Base-by-base conservation (phyloP, 1,140 invertebrate genomes). In the Drosophila orosa region DNA sequence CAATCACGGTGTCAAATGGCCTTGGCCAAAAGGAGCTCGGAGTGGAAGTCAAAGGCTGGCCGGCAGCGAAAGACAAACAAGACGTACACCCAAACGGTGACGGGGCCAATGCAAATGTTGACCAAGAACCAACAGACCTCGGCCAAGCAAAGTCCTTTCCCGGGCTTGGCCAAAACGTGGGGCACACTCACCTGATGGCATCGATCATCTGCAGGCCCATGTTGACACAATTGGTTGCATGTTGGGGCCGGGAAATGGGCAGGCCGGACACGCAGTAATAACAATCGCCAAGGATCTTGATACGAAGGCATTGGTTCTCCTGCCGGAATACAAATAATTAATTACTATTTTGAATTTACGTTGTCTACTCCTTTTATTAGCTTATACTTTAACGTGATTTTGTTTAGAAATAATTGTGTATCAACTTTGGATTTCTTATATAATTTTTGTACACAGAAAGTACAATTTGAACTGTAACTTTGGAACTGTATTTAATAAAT, bases 181-280 rank as follows among this genome's bases (percentile, higher is more conserved):
- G 9, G 8, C 27, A 24, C 59, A 89, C 93, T 93, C 93, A 97
- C 97, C 96, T 95, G 83, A 99, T 99, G 29, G 97, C 97, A 80
- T 98, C 96, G 68, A 99, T 98, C 98, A 99, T 99, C 92, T 98
- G 96, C 45, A 99, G 93, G 2, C 98, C 98, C 98, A 99, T 99
- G 80, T 98, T 98, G 67, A 99, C 98, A 89, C 98, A 98, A 92
- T 98, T 98, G 89, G 96, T 97, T 3, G 98, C 98, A 89, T 99
- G 98, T 93, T 98, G 98, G 10, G 96, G 96, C 47, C 98, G 92
- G 0, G 97, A 97, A 35, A 98, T 95, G 2, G 98, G 98, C 50
- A 99, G 93, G 7, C 98, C 98, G 3, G 97, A 97, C 2, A 99
- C 98, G 89, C 98, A 99, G 92, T 99, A 99, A 92, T 99, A 99